A percentile compares a stretch with the other conserved stretches of the same genome.
Conservation (phyloP, 2,888 invertebrate genomes). For the Atrina japonica region DNA sequence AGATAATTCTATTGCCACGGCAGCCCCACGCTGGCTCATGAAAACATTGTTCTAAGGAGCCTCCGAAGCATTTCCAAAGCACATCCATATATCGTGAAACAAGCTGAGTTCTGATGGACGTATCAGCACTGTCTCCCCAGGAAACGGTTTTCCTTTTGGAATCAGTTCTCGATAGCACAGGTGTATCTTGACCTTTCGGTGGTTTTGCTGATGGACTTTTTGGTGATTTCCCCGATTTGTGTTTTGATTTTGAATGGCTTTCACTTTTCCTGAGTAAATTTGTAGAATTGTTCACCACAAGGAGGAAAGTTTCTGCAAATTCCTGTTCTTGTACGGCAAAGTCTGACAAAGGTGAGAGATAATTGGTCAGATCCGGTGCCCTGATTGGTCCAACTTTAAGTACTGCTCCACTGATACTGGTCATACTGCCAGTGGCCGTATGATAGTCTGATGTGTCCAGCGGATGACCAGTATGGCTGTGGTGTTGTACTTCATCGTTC, state of each 20-base stretch:
- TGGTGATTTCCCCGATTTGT: conserved; percentile 42
- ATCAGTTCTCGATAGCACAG: conserved; percentile 70
- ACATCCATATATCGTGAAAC: conserved; percentile 73
- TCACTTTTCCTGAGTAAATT: conserved; percentile 74
- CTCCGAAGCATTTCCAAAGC: conserved; percentile 76
- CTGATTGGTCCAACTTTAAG: conserved; percentile 68
- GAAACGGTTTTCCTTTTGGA: conserved; percentile 77
- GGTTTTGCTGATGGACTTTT: conserved; percentile 51
- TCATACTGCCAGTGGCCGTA: conserved; percentile 68
- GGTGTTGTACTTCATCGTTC: conserved; percentile 60
- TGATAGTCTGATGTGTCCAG: conserved; percentile 73
- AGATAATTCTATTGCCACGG: conserved; percentile 58
- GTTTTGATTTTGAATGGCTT: conserved; percentile 41
- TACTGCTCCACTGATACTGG: conserved; percentile 72
- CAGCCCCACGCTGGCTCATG: conserved; percentile 73
- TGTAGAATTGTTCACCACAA: conserved; percentile 78
- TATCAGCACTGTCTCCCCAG: conserved; percentile 78
- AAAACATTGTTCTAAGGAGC: conserved; percentile 71
- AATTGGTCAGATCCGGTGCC: conserved; percentile 75
- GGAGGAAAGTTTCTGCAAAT: conserved; percentile 77
- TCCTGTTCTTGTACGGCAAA: conserved; percentile 74
- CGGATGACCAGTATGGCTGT: conserved; percentile 47
- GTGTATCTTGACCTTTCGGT: conserved; percentile 63
- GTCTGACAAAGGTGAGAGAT: conserved; percentile 73
- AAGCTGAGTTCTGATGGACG: conserved; percentile 71